Percentiles rank a stretch among this genome's conserved stretches.
Conservation (phyloP, 2,797 vertebrate species). For the Poeciliopsis infans region DNA sequence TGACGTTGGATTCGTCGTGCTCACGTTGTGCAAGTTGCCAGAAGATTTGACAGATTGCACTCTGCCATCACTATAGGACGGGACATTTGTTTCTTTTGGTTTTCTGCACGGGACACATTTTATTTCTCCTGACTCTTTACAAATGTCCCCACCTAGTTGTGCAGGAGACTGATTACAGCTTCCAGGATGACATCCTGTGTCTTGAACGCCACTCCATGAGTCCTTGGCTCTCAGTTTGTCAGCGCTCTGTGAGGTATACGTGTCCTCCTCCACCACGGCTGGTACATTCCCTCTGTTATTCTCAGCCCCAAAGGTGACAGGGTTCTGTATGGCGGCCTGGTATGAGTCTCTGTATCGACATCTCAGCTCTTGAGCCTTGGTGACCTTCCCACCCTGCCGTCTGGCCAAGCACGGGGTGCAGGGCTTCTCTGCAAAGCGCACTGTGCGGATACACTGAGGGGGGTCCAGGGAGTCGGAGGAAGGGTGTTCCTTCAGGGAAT, state of each 20-base stretch:
- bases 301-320: slow-evolving; percentile 62
- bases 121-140: slow-evolving; percentile 66
- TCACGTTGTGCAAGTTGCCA: slow-evolving; percentile 29
- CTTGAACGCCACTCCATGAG: slow-evolving; percentile 33
- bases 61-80: slow-evolving; percentile 39
- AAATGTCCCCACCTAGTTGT: slow-evolving; percentile 37
- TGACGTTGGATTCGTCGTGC: slow-evolving; percentile 10
- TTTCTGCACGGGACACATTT: slow-evolving; percentile 52
- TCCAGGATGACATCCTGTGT: slow-evolving; percentile 30
- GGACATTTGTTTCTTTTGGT: slow-evolving; percentile 35
- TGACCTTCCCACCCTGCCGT: slow-evolving; percentile 68
- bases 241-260: slow-evolving; percentile 43
- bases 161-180: slow-evolving; percentile 28
- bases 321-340: slow-evolving; percentile 80
- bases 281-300: slow-evolving; percentile 48
- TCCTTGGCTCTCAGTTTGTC: slow-evolving; percentile 64
- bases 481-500: slow-evolving; percentile 34
- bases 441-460: slow-evolving; percentile 57
- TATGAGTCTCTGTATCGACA: slow-evolving; percentile 84
- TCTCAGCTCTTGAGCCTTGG: slow-evolving; percentile 65
- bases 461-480: slow-evolving; percentile 28
- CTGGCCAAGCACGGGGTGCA: slow-evolving; percentile 80
- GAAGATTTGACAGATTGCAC: slow-evolving; percentile 18
- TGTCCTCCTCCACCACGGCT: slow-evolving; percentile 76
- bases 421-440: slow-evolving; percentile 78